Percentiles rank a stretch among this genome's conserved stretches.
Evolutionary conservation across 2,797 vertebrate genomes (phyloP).

Genomic region (Uromys caudimaculatus): DNA sequence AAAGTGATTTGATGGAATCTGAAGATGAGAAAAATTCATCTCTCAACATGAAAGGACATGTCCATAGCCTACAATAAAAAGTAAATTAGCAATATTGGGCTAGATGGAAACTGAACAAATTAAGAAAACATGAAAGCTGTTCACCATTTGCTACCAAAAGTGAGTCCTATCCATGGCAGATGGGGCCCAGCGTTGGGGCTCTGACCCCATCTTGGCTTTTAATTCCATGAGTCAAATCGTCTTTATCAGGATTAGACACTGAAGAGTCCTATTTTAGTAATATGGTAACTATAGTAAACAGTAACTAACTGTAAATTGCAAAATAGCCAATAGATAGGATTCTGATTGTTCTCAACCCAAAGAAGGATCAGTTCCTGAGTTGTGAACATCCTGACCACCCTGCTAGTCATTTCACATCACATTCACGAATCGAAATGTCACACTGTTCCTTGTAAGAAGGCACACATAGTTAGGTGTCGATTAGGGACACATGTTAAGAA

Average conservation of each 20-base stretch:
- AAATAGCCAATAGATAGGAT: background rate
- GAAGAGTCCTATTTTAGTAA: no score
- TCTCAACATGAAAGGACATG: background rate
- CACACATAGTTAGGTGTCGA: no score
- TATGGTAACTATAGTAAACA: no score
- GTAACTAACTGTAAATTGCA: background rate
- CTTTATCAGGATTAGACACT: background rate
- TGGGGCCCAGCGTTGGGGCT: background rate
- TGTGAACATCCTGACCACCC: fast-evolving
- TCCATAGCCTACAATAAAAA: background rate
- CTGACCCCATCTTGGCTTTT: background rate
- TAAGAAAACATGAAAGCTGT: background rate
- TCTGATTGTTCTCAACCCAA: background rate
- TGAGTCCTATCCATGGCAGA: fast-evolving
- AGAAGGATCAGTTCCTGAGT: background rate
- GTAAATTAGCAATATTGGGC: background rate
- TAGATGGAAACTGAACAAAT: background rate
- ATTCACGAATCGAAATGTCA: fast-evolving
- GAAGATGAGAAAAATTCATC: background rate
- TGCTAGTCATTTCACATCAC: background rate
- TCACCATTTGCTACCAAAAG: background rate
- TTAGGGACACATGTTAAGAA: background rate
- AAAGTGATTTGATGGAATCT: background rate
- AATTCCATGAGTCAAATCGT: background rate
- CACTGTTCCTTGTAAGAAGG: background rate